phyloP scores from a whole-genome alignment of 1,140 invertebrate species.

The Listronotus bonariensis region DNA sequence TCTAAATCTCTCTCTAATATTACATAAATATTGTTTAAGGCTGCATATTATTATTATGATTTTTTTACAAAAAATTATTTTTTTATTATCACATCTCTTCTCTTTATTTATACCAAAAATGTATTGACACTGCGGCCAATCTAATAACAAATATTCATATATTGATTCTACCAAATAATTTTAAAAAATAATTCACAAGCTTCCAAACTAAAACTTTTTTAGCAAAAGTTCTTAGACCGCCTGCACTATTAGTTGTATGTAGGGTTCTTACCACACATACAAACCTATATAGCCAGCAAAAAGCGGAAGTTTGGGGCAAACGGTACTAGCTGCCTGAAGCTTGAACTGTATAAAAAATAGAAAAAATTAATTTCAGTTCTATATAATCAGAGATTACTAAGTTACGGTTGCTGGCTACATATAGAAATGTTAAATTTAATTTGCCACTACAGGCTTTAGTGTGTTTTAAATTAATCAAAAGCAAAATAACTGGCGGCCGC shows the following conservation, averaged over 20 bases:
- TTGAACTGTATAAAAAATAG: constrained; percentile 79
- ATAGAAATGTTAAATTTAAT: constrained; percentile 25
- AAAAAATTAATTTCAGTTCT: constrained; percentile 65
- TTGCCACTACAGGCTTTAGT: too few species aligned
- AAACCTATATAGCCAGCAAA: constrained; percentile 76
- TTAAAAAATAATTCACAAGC: neutral
- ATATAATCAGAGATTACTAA: constrained; percentile 35
- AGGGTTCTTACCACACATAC: constrained; percentile 88
- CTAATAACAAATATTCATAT: too few species aligned
- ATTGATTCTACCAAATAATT: too few species aligned
- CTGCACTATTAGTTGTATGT: constrained; percentile 68
- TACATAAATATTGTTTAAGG: too few species aligned
- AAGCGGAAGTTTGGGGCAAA: constrained; percentile 58
- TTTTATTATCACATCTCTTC: too few species aligned
- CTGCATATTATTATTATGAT: too few species aligned
- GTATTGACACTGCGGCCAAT: too few species aligned
- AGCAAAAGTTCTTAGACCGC: neutral
- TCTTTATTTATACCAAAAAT: too few species aligned
- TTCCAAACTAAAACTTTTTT: neutral
- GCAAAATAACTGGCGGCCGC: too few species aligned
- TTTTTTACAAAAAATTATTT: too few species aligned
- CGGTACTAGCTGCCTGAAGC: constrained; percentile 71
- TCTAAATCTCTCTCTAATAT: too few species aligned
- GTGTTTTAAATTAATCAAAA: too few species aligned
- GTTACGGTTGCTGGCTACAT: constrained; percentile 55